These are phyloP conservation scores for Planiliza haematocheilus DNA, from an alignment of 2,113 vertebrate species.

Conservation along the genomic window DNA sequence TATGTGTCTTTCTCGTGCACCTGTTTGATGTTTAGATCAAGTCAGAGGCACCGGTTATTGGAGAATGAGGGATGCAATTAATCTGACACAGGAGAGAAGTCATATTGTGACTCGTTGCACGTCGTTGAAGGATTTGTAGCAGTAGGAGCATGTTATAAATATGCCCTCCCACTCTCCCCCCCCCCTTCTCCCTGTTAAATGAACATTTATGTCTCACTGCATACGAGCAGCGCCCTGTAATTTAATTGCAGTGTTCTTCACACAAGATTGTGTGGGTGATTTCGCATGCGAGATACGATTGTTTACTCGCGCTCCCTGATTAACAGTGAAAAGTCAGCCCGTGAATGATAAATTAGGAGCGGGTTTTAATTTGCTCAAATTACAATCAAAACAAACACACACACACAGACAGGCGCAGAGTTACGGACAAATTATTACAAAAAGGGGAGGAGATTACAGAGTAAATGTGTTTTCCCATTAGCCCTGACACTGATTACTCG, in stretches of 20 bases:
- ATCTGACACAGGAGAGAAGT: too few species aligned
- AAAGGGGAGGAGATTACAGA: slow-evolving; percentile 66
- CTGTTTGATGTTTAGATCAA: slow-evolving; percentile 27
- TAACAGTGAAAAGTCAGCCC: slow-evolving; percentile 55
- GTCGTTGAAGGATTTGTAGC: background rate
- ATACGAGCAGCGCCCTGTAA: slow-evolving; percentile 6
- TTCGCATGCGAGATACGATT: slow-evolving; percentile 17
- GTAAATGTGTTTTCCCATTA: slow-evolving; percentile 70
- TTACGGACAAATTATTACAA: slow-evolving; percentile 66
- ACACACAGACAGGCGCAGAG: background rate
- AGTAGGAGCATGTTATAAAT: slow-evolving; percentile 10
- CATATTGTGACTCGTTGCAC: too few species aligned
- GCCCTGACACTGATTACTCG: slow-evolving; percentile 68
- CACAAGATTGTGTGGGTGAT: slow-evolving; percentile 31
- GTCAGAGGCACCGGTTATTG: slow-evolving; percentile 22
- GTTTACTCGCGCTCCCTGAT: slow-evolving; percentile 54
- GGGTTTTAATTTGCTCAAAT: slow-evolving; percentile 70
- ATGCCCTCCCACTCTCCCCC: too few species aligned
- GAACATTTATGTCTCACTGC: slow-evolving; percentile 31
- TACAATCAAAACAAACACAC: slow-evolving; percentile 37
- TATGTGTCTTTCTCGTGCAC: background rate
- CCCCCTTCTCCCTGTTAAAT: slow-evolving; percentile 20
- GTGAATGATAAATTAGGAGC: slow-evolving; percentile 63
- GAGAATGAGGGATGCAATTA: slow-evolving; percentile 15
- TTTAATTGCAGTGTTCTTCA: slow-evolving; percentile 50